phyloP scores from a whole-genome alignment of 2,113 vertebrate species.

The Tangachromis dhanisi region DNA sequence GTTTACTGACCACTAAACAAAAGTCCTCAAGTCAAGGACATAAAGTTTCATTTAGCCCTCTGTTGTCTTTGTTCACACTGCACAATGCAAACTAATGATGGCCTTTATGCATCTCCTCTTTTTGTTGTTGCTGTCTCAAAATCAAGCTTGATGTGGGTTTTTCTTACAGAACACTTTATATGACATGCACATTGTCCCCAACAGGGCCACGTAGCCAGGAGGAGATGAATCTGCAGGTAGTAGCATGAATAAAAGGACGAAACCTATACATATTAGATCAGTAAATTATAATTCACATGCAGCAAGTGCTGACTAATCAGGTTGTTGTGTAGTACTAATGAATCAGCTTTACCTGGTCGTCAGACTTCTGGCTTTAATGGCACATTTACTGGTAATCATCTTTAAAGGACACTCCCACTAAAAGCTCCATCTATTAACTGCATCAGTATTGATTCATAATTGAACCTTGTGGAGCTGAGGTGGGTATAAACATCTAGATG shows the following conservation, averaged over 20 bases:
- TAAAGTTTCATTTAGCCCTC: not conserved
- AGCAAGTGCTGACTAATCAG: not conserved
- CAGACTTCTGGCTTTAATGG: not conserved
- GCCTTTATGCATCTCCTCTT: not conserved
- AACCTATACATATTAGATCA: not conserved
- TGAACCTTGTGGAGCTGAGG: not conserved
- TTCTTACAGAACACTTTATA: not conserved
- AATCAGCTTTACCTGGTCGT: not conserved
- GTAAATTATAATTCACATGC: not conserved
- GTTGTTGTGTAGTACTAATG: not conserved
- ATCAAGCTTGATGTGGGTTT: not conserved
- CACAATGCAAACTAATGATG: rapidly evolving
- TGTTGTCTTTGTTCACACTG: not conserved
- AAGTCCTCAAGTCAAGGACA: not conserved
- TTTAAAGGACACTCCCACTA: not conserved
- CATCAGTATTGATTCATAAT: not conserved
- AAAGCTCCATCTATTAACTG: not conserved
- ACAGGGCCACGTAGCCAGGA: not conserved
- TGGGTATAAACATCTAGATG: not conserved
- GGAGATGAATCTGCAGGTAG: not conserved
- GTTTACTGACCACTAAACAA: not conserved
- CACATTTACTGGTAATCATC: not conserved
- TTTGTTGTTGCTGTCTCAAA: not conserved
- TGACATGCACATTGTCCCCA: not conserved
- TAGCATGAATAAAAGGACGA: not conserved